phyloP scores from a whole-genome alignment of 2,113 vertebrate species.

The Silurus meridionalis region DNA sequence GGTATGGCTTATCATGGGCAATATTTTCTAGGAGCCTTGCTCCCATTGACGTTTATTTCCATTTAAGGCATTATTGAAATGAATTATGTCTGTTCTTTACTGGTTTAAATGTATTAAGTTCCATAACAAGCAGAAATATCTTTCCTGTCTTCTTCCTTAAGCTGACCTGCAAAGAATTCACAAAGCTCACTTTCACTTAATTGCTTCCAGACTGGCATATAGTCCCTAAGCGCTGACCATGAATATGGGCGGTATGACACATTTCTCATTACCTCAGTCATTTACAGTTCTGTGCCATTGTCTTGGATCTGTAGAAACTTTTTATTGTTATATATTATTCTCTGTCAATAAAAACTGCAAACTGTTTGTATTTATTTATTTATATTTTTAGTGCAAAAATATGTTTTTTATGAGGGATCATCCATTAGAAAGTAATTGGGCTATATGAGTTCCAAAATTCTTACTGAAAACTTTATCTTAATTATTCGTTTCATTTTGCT shows the following conservation, averaged over 20 bases:
- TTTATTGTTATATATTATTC: slow-evolving; percentile 37
- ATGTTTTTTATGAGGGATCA: slow-evolving; percentile 6
- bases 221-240: slow-evolving; percentile 35
- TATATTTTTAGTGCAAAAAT: slow-evolving; percentile 36
- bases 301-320: slow-evolving; percentile 35
- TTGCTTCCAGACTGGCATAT: slow-evolving; percentile 46
- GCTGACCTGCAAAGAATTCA: slow-evolving; percentile 45
- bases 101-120: slow-evolving; percentile 35
- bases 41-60: background rate
- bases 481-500: background rate
- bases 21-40: background rate
- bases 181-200: slow-evolving; percentile 47
- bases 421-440: slow-evolving; percentile 10
- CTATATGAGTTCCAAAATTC: slow-evolving; percentile 35
- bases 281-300: slow-evolving; percentile 28
- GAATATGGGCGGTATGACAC: slow-evolving; percentile 24
- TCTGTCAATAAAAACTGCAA: background rate
- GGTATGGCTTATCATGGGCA: background rate
- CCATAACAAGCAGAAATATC: slow-evolving; percentile 38
- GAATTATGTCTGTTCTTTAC: slow-evolving; percentile 18
- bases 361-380: background rate
- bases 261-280: slow-evolving; percentile 30
- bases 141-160: slow-evolving; percentile 33
- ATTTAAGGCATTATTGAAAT: slow-evolving; percentile 23
- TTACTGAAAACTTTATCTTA: slow-evolving; percentile 2